phyloP scores from a whole-genome alignment of 2,888 invertebrate genomes.

The Chironomus tentans region DNA sequence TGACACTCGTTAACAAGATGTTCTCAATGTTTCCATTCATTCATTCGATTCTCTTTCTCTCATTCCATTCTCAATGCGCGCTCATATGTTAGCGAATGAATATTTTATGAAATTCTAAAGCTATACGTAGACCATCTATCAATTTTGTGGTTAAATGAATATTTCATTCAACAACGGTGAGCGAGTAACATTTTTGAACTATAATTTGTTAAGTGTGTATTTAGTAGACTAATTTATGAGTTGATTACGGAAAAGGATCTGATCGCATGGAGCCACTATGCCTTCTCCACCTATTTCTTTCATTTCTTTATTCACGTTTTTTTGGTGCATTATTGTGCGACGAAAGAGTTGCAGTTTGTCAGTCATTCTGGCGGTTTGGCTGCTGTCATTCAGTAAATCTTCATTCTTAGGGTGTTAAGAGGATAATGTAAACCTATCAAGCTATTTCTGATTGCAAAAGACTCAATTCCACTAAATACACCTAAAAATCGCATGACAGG shows the following conservation, averaged over 20 bases:
- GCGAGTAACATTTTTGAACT: neutral
- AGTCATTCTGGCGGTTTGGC: too few species aligned
- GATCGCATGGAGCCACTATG: neutral
- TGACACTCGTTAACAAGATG: constrained; percentile 23
- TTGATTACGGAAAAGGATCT: constrained; percentile 8
- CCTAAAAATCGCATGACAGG: too few species aligned
- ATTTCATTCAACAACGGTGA: neutral
- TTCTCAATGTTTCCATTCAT: neutral
- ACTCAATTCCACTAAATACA: too few species aligned
- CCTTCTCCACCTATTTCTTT: neutral
- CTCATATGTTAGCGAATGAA: neutral
- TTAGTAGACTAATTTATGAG: constrained; percentile 22
- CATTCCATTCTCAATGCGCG: neutral
- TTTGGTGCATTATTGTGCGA: neutral
- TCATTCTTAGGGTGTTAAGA: too few species aligned
- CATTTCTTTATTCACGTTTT: neutral
- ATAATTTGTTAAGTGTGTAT: constrained; percentile 24
- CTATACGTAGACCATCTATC: too few species aligned
- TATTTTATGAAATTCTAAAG: neutral
- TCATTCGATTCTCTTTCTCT: neutral
- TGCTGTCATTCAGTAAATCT: too few species aligned
- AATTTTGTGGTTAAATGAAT: neutral
- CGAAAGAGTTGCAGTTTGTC: too few species aligned
- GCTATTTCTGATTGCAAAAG: too few species aligned
- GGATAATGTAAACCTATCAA: too few species aligned